Conservation (phyloP, 2,888 invertebrate species). For the Erebia aethiops region DNA sequence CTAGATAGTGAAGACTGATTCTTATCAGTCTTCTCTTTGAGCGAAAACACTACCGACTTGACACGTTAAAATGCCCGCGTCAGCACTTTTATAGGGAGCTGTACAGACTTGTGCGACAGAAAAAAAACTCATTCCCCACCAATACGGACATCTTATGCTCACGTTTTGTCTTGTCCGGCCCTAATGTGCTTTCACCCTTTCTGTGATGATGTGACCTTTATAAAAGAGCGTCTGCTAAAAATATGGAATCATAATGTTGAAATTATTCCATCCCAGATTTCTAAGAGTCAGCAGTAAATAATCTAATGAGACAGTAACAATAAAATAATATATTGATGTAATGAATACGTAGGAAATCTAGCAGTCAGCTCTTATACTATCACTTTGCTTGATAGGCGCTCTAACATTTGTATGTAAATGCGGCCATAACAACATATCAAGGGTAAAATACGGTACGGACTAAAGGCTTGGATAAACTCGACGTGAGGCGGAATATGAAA, state of each 20-base stretch:
- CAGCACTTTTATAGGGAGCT: no score
- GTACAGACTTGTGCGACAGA: no score
- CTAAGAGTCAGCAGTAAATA: neutral
- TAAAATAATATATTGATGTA: neutral
- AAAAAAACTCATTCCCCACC: no score
- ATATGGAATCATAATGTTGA: neutral
- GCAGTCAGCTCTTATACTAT: constrained; percentile 20
- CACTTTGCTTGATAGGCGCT: constrained; percentile 23
- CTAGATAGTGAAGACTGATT: no score
- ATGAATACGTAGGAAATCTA: constrained; percentile 2
- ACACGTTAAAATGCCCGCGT: no score
- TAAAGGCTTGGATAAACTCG: constrained; percentile 3
- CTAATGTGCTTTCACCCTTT: no score
- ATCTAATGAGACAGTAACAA: neutral
- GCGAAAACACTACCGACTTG: no score
- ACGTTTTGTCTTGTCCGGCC: no score
- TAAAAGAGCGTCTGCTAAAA: neutral
- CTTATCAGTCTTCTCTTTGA: no score
- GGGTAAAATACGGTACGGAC: constrained; percentile 24
- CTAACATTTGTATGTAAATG: constrained; percentile 31
- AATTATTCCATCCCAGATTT: neutral
- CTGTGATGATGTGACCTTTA: no score
- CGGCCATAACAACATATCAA: constrained; percentile 25
- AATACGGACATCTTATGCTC: no score
- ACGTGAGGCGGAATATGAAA: neutral